phyloP scores from a whole-genome alignment of 2,113 vertebrate species.

The Odocoileus hemionus region DNA sequence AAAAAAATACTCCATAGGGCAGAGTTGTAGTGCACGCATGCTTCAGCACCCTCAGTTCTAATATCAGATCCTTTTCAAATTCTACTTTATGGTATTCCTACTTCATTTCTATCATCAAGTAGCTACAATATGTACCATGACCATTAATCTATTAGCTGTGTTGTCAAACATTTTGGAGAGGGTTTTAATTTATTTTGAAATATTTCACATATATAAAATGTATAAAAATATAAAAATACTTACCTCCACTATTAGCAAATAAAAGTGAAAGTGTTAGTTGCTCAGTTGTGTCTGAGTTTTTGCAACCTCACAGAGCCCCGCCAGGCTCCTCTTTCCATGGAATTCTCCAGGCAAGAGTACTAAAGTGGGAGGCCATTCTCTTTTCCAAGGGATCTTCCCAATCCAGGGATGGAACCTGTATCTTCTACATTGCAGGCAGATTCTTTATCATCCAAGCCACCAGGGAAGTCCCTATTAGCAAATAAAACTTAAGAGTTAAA shows the following conservation, averaged over 20 bases:
- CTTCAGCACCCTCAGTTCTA: fast-evolving
- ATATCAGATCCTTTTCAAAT: background rate
- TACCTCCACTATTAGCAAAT: background rate
- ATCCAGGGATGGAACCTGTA: background rate
- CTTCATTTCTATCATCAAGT: background rate
- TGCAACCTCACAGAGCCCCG: background rate
- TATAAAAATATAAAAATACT: background rate
- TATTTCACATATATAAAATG: background rate
- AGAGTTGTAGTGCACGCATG: fast-evolving
- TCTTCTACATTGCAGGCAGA: background rate
- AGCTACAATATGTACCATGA: background rate
- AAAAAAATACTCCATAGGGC: fast-evolving
- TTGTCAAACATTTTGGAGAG: background rate
- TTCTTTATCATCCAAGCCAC: background rate
- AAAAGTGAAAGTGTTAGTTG: background rate
- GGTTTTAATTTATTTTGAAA: background rate
- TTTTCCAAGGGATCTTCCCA: background rate
- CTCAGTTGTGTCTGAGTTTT: background rate
- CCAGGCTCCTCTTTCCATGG: background rate
- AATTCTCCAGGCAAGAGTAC: background rate
- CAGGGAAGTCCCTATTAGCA: background rate
- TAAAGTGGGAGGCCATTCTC: background rate
- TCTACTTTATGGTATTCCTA: background rate
- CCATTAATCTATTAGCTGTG: background rate
- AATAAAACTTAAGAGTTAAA: background rate